Evolutionary conservation across 2,888 invertebrate species (phyloP).

Genomic region (Abrostola tripartita): DNA sequence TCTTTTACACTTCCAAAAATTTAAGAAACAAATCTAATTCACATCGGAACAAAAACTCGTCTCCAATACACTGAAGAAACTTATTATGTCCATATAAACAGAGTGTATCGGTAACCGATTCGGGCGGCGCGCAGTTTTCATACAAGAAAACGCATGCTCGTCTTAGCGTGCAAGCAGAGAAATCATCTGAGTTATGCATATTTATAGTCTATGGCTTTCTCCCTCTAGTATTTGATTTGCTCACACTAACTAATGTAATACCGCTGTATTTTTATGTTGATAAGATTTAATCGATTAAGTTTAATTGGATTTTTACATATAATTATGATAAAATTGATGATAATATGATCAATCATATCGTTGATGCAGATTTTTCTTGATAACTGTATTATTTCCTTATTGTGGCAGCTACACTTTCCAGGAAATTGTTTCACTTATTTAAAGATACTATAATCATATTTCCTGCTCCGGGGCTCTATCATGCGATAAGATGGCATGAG

Average conservation of each 20-base stretch:
- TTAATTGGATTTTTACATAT: conserved; percentile 16
- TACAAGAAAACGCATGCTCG: conserved; percentile 65
- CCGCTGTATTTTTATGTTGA: conserved; percentile 11
- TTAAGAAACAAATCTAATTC: no score
- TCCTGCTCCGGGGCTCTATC: not conserved
- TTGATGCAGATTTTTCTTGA: no score
- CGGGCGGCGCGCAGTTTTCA: conserved; percentile 57
- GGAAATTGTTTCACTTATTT: not conserved
- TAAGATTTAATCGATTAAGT: conserved; percentile 12
- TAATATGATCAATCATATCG: not conserved
- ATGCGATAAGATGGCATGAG: not conserved
- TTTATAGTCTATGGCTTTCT: conserved; percentile 82
- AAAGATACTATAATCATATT: not conserved
- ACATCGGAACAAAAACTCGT: no score
- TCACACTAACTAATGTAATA: conserved; percentile 39
- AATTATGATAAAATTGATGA: conserved; percentile 1
- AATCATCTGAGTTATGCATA: conserved; percentile 79
- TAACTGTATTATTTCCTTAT: not conserved
- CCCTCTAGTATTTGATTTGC: conserved; percentile 63
- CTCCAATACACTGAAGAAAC: conserved; percentile 4
- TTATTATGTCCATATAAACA: conserved; percentile 16
- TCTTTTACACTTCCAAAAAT: no score
- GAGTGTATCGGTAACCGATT: conserved; percentile 34
- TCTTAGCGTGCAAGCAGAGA: conserved; percentile 79
- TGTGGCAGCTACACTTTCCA: not conserved